phyloP scores from a whole-genome alignment of 1,140 invertebrate genomes.

The Pachypeltis micranthus region DNA sequence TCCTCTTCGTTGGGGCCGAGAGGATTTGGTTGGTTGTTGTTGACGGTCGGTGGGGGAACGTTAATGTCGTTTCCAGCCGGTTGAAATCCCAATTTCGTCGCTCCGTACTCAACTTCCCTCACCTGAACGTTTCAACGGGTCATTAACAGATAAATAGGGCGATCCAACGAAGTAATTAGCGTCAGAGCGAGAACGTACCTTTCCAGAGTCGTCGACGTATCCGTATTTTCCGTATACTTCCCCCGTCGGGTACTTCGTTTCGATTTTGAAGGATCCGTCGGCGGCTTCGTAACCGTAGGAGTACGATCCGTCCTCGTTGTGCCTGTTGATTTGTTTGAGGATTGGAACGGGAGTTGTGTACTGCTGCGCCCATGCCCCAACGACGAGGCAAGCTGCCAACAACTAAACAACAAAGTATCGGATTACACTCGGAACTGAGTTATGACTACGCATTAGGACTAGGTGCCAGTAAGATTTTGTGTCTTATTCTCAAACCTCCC shows the following conservation, averaged over 20 bases:
- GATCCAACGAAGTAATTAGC: no score
- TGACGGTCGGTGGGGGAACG: slow-evolving; percentile 58
- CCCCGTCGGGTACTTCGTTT: slow-evolving; percentile 69
- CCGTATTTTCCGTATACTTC: slow-evolving; percentile 73
- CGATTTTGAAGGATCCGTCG: slow-evolving; percentile 85
- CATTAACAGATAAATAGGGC: no score
- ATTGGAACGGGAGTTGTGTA: slow-evolving; percentile 53
- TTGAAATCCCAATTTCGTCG: slow-evolving; percentile 58
- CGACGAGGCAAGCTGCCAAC: slow-evolving; percentile 26
- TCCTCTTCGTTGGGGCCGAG: slow-evolving; percentile 43
- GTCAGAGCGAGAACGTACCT: no score
- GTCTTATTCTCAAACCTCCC: no score
- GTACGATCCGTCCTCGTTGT: slow-evolving; percentile 76
- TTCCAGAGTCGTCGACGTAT: slow-evolving; percentile 66
- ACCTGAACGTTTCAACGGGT: no score
- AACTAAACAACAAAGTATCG: slow-evolving; percentile 29
- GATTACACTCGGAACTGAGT: no score
- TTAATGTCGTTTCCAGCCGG: slow-evolving; percentile 63
- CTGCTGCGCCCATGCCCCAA: slow-evolving; percentile 27
- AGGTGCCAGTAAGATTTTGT: no score
- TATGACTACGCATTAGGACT: no score
- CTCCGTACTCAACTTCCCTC: slow-evolving; percentile 65
- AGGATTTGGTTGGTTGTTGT: slow-evolving; percentile 36
- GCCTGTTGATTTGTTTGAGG: slow-evolving; percentile 56
- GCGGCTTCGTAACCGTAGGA: slow-evolving; percentile 80